A percentile compares a stretch with the other conserved stretches of the same genome.
Evolutionary conservation across 2,888 invertebrate genomes (phyloP).

Genomic region (Drosophila conformis): DNA sequence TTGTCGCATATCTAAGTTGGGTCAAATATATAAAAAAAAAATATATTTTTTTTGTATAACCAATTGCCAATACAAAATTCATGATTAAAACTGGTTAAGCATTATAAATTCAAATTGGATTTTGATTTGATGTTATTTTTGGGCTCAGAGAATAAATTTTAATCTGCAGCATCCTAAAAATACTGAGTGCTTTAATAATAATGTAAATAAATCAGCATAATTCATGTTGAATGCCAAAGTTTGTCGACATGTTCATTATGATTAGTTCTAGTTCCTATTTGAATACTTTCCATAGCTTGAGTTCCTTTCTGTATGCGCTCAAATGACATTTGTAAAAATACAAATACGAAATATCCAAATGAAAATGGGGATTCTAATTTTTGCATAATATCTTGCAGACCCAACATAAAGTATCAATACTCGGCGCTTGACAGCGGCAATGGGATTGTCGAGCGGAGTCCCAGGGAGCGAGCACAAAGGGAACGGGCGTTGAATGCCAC

Average conservation of each 20-base stretch:
- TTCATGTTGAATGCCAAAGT: conserved; percentile 33
- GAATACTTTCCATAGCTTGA: conserved; percentile 44
- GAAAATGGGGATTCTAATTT: neutral
- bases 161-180: conserved; percentile 7
- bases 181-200: conserved; percentile 19
- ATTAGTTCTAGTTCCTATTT: conserved; percentile 49
- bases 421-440: conserved; percentile 88
- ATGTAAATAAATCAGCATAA: conserved; percentile 50
- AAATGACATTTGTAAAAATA: conserved; percentile 7
- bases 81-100: neutral
- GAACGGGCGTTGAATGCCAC: conserved; percentile 89
- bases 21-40: neutral
- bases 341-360: neutral
- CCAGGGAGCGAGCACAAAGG: conserved; percentile 88
- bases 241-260: conserved; percentile 23
- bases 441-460: conserved; percentile 87
- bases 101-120: neutral
- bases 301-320: conserved; percentile 51
- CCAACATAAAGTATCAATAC: conserved; percentile 87
- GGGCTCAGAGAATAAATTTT: conserved; percentile 26
- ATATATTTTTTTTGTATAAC: neutral
- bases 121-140: conserved; percentile 11
- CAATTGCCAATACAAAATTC: conserved; percentile 15
- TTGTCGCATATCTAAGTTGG: neutral
- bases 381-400: conserved; percentile 72